A percentile compares a stretch with the other conserved stretches of the same genome.
Conservation (phyloP, 1,140 invertebrate species). For the Frieseomelitta varia region DNA sequence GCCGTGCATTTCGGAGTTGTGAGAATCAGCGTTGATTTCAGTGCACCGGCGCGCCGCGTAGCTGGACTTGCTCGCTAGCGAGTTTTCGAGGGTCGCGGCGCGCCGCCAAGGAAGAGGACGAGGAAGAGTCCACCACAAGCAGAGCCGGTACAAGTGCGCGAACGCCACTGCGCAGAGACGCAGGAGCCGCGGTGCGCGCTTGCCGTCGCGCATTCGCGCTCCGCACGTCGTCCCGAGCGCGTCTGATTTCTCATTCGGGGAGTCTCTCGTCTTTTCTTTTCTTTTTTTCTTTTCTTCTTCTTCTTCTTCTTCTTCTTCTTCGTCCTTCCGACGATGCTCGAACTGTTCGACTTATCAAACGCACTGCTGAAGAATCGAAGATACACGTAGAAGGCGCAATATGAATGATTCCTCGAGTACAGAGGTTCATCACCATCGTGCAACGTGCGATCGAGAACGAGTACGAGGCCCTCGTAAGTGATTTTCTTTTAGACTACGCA, state of each 20-base stretch:
- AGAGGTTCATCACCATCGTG: no score
- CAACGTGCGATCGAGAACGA: no score
- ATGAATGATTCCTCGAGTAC: neutral
- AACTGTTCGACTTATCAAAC: neutral
- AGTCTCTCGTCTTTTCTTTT: neutral
- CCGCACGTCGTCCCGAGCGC: conserved; percentile 63
- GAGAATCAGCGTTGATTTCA: neutral
- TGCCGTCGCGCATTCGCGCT: conserved; percentile 67
- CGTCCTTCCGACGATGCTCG: neutral
- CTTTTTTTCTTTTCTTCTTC: no score
- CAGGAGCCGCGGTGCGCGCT: conserved; percentile 34
- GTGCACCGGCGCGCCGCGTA: neutral
- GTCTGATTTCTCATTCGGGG: neutral
- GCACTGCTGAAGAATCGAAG: neutral
- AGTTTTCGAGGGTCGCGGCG: conserved; percentile 31
- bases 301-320: neutral
- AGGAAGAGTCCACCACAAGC: conserved; percentile 36
- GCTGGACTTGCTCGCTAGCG: conserved; percentile 10
- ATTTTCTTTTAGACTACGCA: neutral
- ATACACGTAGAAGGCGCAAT: neutral
- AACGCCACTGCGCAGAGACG: conserved; percentile 50
- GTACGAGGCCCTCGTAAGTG: neutral
- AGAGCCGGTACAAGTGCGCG: conserved; percentile 56
- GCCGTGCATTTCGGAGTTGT: neutral
- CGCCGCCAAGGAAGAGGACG: conserved; percentile 33